These are phyloP conservation scores for Acanthisitta chloris DNA, from an alignment of 2,113 vertebrate genomes.

Conservation along the genomic window DNA sequence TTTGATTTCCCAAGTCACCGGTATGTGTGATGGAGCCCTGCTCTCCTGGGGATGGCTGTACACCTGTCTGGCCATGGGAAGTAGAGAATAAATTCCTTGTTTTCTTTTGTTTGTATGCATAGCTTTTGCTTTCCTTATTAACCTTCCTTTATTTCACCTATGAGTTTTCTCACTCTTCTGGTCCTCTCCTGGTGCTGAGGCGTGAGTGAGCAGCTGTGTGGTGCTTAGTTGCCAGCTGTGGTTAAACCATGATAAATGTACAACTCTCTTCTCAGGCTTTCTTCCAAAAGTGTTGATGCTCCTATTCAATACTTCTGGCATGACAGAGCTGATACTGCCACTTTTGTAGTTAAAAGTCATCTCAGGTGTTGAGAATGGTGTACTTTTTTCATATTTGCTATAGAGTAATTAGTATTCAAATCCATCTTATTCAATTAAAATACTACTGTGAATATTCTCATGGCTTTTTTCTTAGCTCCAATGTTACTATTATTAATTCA, in stretches of 20 bases:
- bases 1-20: background rate
- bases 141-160: background rate
- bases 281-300: background rate
- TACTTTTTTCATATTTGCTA: background rate
- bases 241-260: background rate
- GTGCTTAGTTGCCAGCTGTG: background rate
- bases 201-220: rapidly evolving
- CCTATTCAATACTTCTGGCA: background rate
- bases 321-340: background rate
- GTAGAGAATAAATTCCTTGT: background rate
- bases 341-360: background rate
- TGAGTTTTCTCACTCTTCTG: background rate
- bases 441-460: background rate
- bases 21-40: background rate
- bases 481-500: background rate
- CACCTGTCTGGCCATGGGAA: background rate
- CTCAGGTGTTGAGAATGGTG: background rate
- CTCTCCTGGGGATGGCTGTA: background rate
- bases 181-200: rapidly evolving
- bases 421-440: background rate
- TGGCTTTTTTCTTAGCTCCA: background rate
- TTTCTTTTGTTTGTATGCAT: rapidly evolving
- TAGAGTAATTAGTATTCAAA: background rate
- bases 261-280: background rate
- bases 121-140: background rate